These are phyloP conservation scores for Ophion slaviceki DNA, from an alignment of 2,888 invertebrate species.

Conservation along the genomic window DNA sequence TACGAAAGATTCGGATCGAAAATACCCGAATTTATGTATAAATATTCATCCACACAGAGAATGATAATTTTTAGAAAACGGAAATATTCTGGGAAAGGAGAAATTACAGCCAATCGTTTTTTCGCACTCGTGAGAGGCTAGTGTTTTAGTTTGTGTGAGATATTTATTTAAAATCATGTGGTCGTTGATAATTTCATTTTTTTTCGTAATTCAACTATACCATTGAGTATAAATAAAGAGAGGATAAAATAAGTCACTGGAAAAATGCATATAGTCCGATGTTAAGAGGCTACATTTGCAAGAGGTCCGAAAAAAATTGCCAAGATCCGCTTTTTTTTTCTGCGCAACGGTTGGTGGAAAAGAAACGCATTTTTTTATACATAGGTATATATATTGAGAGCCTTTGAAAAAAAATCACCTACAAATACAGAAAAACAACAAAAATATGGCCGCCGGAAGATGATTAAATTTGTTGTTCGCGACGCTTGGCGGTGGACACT, in stretches of 20 bases:
- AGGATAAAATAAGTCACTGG: background rate
- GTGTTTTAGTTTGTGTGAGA: background rate
- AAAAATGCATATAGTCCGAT: too few relatives aligned
- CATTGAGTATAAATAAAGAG: background rate
- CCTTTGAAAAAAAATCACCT: too few relatives aligned
- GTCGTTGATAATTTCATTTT: background rate
- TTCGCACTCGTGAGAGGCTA: background rate
- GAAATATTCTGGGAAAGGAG: background rate
- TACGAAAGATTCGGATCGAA: conserved; percentile 5
- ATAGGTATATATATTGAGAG: too few relatives aligned
- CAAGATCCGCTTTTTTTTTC: too few relatives aligned
- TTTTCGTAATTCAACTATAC: background rate
- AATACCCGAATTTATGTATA: conserved; percentile 5
- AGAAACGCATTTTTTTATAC: too few relatives aligned
- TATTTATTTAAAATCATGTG: background rate
- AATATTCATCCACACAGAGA: conserved; percentile 8
- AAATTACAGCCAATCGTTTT: background rate
- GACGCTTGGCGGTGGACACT: too few relatives aligned
- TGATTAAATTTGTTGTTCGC: too few relatives aligned
- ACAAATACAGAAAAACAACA: too few relatives aligned
- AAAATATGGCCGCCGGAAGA: too few relatives aligned
- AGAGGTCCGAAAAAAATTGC: too few relatives aligned
- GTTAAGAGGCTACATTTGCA: too few relatives aligned
- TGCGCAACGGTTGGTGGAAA: too few relatives aligned
- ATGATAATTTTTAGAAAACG: background rate